Evolutionary conservation across 2,113 vertebrate genomes (phyloP), one percentile per base, ranked within the genome.

Genomic region (Rousettus leschenaultii): DNA sequence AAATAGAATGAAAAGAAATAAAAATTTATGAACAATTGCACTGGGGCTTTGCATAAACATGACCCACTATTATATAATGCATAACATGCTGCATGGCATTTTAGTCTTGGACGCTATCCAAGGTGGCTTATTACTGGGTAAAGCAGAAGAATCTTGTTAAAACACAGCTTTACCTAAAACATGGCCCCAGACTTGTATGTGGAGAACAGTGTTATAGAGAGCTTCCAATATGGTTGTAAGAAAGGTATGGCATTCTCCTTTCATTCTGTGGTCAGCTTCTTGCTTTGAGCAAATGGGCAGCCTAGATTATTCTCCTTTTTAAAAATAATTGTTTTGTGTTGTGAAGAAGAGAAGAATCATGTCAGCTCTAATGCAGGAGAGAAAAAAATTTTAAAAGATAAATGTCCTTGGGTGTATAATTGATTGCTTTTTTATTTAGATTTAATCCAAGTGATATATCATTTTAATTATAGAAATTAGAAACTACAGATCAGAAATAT

Each of bases 401-500:
- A 74, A 73, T 40, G 7, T 73, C 18, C 53, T 78, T 91, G n/a
- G 26, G 9, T 61, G 38, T 92, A 55, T 48, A 83, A 68, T 87
- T 78, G 57, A 45, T 38, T 45, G 24, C 19, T 24, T 74, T 88
- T 91, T 66, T 30, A 43, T 70, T 80, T 40, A 80, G 66, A 93
- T 57, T 84, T 79, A 82, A 80, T 24, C 78, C 35, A 3, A 91
- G 61, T 22, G 30, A 45, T 70, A 51, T 70, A 13, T 71, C 40
- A 71, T 82, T 96, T 95, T 86, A n/a, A 9, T 92, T 82, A 89
- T 2, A 96, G 63, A 61, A 94, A 71, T 85, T 43, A 97, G 14
- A 90, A 38, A 35, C 28, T 85, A 89, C 80, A 86, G 85, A 91
- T 97, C 16, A 96, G 66, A 97, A 97, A 92, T 57, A 78, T 30